Conservation (phyloP, 2,797 vertebrate genomes). For the Myotis planiceps region DNA sequence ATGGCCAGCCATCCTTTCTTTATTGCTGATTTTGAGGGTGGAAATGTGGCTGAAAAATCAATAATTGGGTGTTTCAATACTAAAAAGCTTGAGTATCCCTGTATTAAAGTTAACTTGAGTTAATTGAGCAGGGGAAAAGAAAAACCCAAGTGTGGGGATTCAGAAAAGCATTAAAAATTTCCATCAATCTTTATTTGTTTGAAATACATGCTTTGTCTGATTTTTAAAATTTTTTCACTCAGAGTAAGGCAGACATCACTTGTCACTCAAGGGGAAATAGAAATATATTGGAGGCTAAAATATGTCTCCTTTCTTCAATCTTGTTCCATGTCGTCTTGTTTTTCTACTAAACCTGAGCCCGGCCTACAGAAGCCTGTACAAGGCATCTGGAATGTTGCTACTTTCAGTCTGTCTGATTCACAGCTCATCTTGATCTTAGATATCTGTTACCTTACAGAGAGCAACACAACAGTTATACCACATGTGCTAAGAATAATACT, state of each 20-base stretch:
- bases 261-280: not conserved
- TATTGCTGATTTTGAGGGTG: not conserved
- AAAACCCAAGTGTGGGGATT: not conserved
- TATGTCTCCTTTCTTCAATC: not conserved
- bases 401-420: conserved; percentile 36
- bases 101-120: not conserved
- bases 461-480: not conserved
- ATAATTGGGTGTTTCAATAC: not conserved
- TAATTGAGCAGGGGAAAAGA: not conserved
- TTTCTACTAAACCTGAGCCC: not conserved
- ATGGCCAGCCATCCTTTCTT: not conserved
- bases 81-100: not conserved
- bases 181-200: conserved; percentile 11
- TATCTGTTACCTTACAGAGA: conserved; percentile 58
- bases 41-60: not conserved
- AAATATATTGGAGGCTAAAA: not conserved
- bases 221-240: not conserved
- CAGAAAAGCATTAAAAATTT: not conserved
- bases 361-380: not conserved
- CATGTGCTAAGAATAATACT: conserved; percentile 70
- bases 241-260: not conserved
- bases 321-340: not conserved
- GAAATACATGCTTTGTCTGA: not conserved
- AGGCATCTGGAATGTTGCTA: not conserved
- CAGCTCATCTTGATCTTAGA: conserved; percentile 39